Evolutionary conservation across 2,888 invertebrate species (phyloP), one percentile per base, ranked within the genome.

Genomic region (Atrina japonica): DNA sequence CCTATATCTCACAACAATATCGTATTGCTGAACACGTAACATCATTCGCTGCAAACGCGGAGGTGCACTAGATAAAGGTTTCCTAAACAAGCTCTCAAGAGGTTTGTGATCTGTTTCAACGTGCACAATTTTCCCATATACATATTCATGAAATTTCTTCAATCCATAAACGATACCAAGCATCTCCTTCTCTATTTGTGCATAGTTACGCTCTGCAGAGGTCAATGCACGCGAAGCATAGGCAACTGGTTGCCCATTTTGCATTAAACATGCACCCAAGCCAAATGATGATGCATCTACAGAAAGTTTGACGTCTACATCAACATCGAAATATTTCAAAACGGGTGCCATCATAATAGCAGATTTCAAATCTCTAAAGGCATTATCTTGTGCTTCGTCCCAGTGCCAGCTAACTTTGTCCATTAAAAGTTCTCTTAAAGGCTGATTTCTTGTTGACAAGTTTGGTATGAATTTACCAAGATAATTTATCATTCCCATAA

Each of bases 151-250:
- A 64, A 84, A 85, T 16, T 69, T 50, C 25, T 76, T 69, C 5
- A 73, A 67, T 16, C 79, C 81, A 69, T 69, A 78, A 0, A 83
- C 47, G 5, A 81, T 66, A 1, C 75, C 78, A 29, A 73, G 68
- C 47, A 75, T 53, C 56, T 83, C 78, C 25, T 76, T 67, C 55
- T 81, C 78, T 7, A 82, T 83, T 50, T 80, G 77, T 9, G 75
- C 78, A 60, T 82, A 83, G 6, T 66, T 70, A 7, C 43, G 29
- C 66, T 83, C 82, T n/a, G 77, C 68, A 27, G 63, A 59, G 1
- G 78, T 80, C 6, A 84, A 58, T 1, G 80, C 59, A 69, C 79
- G 80, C 0, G 81, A 82, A 25, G 83, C 81, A 59, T 73, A 85
- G 1, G 73, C 72, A 2, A 83, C 70, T 0, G 77, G 81, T 47